Evolutionary conservation across 2,888 invertebrate species (phyloP).

Genomic region (Stegana nigrithorax): DNA sequence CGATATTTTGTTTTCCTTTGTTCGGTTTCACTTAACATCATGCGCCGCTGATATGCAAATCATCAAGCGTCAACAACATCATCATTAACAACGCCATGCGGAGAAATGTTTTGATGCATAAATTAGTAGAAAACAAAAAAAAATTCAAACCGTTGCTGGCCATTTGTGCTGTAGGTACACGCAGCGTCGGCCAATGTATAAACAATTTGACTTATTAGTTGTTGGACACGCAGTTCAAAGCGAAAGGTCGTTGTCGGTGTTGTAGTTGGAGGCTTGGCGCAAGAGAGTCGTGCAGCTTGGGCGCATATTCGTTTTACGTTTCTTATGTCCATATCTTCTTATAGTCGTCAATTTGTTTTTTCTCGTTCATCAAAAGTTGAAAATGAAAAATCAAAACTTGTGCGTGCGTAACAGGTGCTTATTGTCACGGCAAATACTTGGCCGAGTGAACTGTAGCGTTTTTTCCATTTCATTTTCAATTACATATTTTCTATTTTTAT

Average conservation of each 20-base stretch:
- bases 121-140: slow-evolving; percentile 30
- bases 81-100: slow-evolving; percentile 11
- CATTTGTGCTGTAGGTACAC: no score
- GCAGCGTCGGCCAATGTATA: slow-evolving; percentile 28
- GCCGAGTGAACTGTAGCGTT: no score
- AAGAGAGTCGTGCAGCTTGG: not conserved
- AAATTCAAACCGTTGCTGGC: slow-evolving; percentile 5
- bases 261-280: not conserved
- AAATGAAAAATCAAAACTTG: no score
- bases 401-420: no score
- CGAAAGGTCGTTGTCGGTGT: not conserved
- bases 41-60: slow-evolving; percentile 47
- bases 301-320: not conserved
- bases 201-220: slow-evolving; percentile 44
- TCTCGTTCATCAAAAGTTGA: no score
- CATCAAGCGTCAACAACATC: slow-evolving; percentile 16
- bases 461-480: no score
- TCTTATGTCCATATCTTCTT: no score
- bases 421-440: no score
- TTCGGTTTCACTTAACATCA: no score
- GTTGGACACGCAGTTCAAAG: not conserved
- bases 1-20: no score
- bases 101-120: slow-evolving; percentile 51
- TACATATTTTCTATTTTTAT: no score
- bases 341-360: no score